Evolutionary conservation across 2,888 invertebrate species (phyloP).

Genomic region (Podabrus alpinus): DNA sequence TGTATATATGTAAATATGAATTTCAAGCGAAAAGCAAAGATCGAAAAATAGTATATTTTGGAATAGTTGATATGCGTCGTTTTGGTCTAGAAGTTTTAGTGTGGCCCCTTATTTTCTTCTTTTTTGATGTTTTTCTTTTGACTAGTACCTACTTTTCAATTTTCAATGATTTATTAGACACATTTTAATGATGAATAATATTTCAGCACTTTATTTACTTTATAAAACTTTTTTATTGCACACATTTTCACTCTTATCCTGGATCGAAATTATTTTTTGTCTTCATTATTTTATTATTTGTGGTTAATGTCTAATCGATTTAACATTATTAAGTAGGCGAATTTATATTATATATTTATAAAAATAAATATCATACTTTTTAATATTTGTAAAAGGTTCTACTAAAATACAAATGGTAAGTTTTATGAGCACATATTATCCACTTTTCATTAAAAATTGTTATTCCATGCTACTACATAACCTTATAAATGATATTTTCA

Average conservation of each 20-base stretch:
- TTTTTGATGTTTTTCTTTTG: slow-evolving; percentile 12
- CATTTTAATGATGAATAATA: not conserved
- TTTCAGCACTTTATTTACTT: not conserved
- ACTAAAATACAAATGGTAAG: not conserved
- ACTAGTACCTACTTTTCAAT: slow-evolving; percentile 29
- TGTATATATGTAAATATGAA: slow-evolving; percentile 9
- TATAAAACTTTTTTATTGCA: not conserved
- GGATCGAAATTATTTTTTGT: slow-evolving; percentile 50
- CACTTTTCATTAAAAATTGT: not conserved
- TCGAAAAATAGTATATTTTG: slow-evolving; percentile 31
- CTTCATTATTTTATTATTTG: slow-evolving; percentile 39
- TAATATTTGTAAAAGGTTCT: not conserved
- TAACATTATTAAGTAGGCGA: not conserved
- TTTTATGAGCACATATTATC: not conserved
- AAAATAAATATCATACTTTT: not conserved
- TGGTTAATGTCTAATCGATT: not conserved
- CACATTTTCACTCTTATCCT: slow-evolving; percentile 41
- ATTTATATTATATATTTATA: not conserved
- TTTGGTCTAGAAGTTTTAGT: slow-evolving; percentile 27
- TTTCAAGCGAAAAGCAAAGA: slow-evolving; percentile 30
- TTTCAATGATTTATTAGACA: slow-evolving; percentile 37
- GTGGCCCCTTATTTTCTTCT: slow-evolving; percentile 43
- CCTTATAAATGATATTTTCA: not conserved
- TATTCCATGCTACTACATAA: not conserved
- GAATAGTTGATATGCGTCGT: slow-evolving; percentile 24